A percentile compares a stretch with the other conserved stretches of the same genome.
phyloP scores from a whole-genome alignment of 2,888 invertebrate genomes.

The Fabriciana adippe region DNA sequence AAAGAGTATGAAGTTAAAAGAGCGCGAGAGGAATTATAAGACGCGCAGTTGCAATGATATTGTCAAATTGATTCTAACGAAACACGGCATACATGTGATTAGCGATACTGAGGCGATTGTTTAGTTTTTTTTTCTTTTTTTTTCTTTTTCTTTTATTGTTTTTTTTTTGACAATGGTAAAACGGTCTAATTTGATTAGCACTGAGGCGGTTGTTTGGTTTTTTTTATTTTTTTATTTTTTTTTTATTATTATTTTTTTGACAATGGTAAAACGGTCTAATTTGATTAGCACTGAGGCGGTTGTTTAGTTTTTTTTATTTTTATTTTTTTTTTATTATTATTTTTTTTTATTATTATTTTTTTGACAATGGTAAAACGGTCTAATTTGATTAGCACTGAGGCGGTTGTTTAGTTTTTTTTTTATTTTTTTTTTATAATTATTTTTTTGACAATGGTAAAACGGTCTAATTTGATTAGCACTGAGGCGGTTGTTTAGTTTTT shows the following conservation, averaged over 20 bases:
- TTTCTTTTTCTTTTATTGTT: slow-evolving; percentile 9
- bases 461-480: slow-evolving; percentile 83
- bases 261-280: no score
- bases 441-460: not conserved
- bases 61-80: slow-evolving; percentile 88
- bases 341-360: slow-evolving; percentile 7
- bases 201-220: slow-evolving; percentile 85
- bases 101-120: slow-evolving; percentile 90
- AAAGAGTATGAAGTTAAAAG: slow-evolving; percentile 72
- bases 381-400: slow-evolving; percentile 86
- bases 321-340: no score
- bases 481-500: slow-evolving; percentile 85
- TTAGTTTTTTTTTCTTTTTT: slow-evolving; percentile 41
- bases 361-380: not conserved
- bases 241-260: no score
- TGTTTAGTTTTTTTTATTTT: slow-evolving; percentile 56
- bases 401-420: slow-evolving; percentile 80
- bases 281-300: no score
- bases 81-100: slow-evolving; percentile 90
- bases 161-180: not conserved
- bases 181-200: slow-evolving; percentile 81
- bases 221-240: no score
- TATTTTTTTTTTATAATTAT: not conserved
- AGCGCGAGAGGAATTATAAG: slow-evolving; percentile 64
- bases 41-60: slow-evolving; percentile 82